Conservation (phyloP, 2,797 vertebrate genomes). For the Aeoliscus strigatus region DNA sequence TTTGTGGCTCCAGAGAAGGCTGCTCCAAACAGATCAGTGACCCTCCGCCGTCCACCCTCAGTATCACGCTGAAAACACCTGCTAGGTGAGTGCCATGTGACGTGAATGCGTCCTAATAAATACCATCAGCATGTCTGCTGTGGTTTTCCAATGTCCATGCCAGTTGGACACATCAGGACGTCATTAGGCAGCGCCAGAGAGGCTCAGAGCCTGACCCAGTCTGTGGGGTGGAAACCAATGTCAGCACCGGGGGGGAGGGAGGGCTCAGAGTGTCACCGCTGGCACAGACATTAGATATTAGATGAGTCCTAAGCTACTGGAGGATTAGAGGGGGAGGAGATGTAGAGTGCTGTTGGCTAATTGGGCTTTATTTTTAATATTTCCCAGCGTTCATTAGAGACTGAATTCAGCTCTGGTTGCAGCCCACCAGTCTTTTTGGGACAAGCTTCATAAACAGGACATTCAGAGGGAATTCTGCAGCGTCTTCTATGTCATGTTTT, state of each 20-base stretch:
- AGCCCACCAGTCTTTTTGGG: constrained; percentile 29
- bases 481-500: constrained; percentile 1
- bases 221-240: constrained; percentile 52
- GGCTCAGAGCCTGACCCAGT: constrained; percentile 49
- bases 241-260: constrained; percentile 45
- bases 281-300: constrained; percentile 60
- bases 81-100: constrained; percentile 80
- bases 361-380: constrained; percentile 70
- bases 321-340: constrained; percentile 66
- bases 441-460: constrained; percentile 26
- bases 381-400: constrained; percentile 60
- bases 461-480: constrained; percentile 9
- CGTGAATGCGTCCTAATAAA: constrained; percentile 81
- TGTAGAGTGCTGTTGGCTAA: constrained; percentile 63
- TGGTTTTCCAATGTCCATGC: constrained; percentile 60
- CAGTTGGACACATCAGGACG: constrained; percentile 60
- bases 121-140: constrained; percentile 81
- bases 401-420: constrained; percentile 43
- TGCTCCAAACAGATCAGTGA: constrained; percentile 76
- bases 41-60: constrained; percentile 68
- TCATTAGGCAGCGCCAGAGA: constrained; percentile 50
- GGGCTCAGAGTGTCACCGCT: constrained; percentile 59
- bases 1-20: constrained; percentile 82
- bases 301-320: constrained; percentile 56
- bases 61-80: constrained; percentile 73